Conservation (phyloP, 2,888 invertebrate species). For the Pollenia labialis region DNA sequence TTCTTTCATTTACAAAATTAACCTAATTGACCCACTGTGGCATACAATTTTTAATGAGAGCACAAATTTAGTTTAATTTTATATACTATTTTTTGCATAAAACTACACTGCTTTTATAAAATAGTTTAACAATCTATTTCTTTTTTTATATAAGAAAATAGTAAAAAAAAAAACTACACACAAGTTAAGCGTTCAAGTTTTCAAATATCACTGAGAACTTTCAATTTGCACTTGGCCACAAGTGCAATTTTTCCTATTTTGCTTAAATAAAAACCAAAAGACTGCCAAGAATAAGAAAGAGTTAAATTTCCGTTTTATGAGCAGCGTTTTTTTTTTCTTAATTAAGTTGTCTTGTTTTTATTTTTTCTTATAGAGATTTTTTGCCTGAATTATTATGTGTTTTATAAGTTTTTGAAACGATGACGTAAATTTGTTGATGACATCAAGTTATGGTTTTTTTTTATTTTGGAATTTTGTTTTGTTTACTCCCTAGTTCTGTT, state of each 20-base stretch:
- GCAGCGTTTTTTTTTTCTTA: conserved; percentile 51
- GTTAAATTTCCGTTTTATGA: conserved; percentile 61
- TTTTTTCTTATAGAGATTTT: conserved; percentile 32
- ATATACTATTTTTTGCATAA: conserved; percentile 22
- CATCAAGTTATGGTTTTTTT: conserved; percentile 55
- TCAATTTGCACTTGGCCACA: conserved; percentile 49
- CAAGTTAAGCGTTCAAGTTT: conserved; percentile 66
- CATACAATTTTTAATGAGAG: conserved; percentile 28
- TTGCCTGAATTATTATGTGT: conserved; percentile 31
- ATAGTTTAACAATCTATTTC: conserved; percentile 9
- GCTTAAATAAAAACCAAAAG: conserved; percentile 22
- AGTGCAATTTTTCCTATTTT: conserved; percentile 28
- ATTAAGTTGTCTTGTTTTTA: conserved; percentile 64
- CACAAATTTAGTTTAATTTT: conserved; percentile 19
- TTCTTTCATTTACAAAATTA: conserved; percentile 42
- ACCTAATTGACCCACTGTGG: conserved; percentile 55
- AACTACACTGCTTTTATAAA: not conserved
- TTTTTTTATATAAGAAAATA: not conserved
- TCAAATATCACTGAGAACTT: conserved; percentile 68
- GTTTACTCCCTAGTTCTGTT: conserved; percentile 23
- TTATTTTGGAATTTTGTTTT: conserved; percentile 16
- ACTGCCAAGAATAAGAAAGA: conserved; percentile 55
- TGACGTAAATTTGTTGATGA: conserved; percentile 72
- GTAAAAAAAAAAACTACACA: conserved; percentile 26
- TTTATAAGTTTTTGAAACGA: conserved; percentile 47